Percentiles rank a stretch among this genome's conserved stretches.
These are phyloP conservation scores for Zelostemma sp. DNA, from an alignment of 1,140 invertebrate species.

Conservation along the genomic window DNA sequence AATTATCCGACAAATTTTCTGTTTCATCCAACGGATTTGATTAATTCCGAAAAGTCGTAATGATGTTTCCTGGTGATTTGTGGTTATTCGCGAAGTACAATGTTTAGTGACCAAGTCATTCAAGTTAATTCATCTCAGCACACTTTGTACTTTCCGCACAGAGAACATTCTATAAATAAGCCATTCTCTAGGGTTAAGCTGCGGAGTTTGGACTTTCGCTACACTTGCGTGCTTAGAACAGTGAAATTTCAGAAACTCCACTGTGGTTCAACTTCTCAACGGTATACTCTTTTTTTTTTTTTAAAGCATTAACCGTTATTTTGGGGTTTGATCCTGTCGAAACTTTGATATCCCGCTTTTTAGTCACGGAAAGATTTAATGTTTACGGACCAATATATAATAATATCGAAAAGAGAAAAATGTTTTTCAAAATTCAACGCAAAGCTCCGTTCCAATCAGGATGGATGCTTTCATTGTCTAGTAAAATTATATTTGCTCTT, in stretches of 20 bases:
- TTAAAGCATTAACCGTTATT: background rate
- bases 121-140: background rate
- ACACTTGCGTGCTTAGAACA: conserved; percentile 2
- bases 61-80: background rate
- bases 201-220: conserved; percentile 6
- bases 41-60: too few relatives aligned
- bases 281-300: background rate
- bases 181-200: conserved; percentile 1
- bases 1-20: too few relatives aligned
- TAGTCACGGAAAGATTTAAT: too few relatives aligned
- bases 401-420: too few relatives aligned
- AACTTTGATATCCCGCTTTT: too few relatives aligned
- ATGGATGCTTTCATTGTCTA: too few relatives aligned
- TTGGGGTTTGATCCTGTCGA: background rate
- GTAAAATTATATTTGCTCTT: too few relatives aligned
- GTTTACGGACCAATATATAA: too few relatives aligned
- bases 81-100: conserved; percentile 1
- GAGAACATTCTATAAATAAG: conserved; percentile 7
- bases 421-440: too few relatives aligned
- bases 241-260: background rate
- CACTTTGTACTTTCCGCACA: conserved; percentile 9
- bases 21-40: too few relatives aligned
- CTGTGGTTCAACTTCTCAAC: background rate
- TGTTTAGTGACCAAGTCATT: conserved; percentile 7
- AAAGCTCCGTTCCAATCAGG: too few relatives aligned